These are phyloP conservation scores for Echinops telfairi DNA, from an alignment of 2,113 vertebrate genomes.

Conservation along the genomic window DNA sequence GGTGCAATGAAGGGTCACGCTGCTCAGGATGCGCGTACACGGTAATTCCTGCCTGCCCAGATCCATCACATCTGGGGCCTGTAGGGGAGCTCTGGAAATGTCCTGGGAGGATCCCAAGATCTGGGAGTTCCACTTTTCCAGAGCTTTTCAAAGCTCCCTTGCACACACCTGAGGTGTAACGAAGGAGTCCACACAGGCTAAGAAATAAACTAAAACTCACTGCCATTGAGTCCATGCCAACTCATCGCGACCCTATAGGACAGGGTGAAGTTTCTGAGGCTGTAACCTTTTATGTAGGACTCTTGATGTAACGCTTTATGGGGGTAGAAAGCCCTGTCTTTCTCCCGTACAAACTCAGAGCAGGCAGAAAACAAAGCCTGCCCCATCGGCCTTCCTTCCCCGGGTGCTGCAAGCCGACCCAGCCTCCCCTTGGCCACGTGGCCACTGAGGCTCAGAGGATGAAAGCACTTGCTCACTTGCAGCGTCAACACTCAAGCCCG, in stretches of 20 bases:
- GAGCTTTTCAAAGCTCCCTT: too few relatives aligned
- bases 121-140: too few relatives aligned
- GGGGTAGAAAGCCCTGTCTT: too few relatives aligned
- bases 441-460: not conserved
- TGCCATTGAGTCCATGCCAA: too few relatives aligned
- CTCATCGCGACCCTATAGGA: too few relatives aligned
- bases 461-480: not conserved
- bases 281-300: too few relatives aligned
- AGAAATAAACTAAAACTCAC: not conserved
- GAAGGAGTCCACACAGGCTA: not conserved
- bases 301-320: too few relatives aligned
- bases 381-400: too few relatives aligned
- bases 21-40: not conserved
- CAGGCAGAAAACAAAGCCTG: not conserved
- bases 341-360: not conserved
- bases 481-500: not conserved
- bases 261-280: too few relatives aligned
- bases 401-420: not conserved
- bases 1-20: not conserved
- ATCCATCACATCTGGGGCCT: not conserved
- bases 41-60: not conserved
- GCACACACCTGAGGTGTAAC: not conserved
- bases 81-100: too few relatives aligned
- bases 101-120: too few relatives aligned
- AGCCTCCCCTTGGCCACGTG: rapidly evolving